Conservation (phyloP, 2,797 vertebrate genomes). For the Catostomus latipinnis region DNA sequence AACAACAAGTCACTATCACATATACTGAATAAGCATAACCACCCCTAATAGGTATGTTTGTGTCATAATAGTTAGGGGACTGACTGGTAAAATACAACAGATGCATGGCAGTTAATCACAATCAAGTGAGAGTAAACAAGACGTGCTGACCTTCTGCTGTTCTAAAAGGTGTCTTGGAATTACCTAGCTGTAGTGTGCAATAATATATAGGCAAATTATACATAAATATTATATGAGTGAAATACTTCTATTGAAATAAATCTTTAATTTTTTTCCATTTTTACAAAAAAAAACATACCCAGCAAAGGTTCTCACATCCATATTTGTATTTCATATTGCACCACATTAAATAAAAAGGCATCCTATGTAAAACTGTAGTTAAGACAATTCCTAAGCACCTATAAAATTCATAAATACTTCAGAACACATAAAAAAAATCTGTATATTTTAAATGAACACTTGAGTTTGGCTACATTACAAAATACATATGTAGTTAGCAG, state of each 20-base stretch:
- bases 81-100: constrained; percentile 15
- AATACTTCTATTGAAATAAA: too few relatives aligned
- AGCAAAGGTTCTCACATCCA: not conserved
- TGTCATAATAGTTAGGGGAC: not conserved
- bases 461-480: constrained; percentile 41
- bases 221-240: too few relatives aligned
- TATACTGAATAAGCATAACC: not conserved
- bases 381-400: constrained; percentile 50
- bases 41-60: constrained; percentile 12
- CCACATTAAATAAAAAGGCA: constrained; percentile 54
- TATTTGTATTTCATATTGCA: constrained; percentile 57
- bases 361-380: constrained; percentile 54
- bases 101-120: not conserved
- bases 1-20: not conserved
- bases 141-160: not conserved
- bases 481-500: constrained; percentile 40
- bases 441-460: constrained; percentile 30
- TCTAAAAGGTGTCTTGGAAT: not conserved
- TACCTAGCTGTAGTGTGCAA: not conserved
- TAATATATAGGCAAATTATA: not conserved
- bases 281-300: not conserved
- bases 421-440: constrained; percentile 39
- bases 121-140: constrained; percentile 4
- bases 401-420: constrained; percentile 44
- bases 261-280: too few relatives aligned